Base-by-base conservation (phyloP, 2,113 vertebrate genomes). In the Macrotus californicus region DNA sequence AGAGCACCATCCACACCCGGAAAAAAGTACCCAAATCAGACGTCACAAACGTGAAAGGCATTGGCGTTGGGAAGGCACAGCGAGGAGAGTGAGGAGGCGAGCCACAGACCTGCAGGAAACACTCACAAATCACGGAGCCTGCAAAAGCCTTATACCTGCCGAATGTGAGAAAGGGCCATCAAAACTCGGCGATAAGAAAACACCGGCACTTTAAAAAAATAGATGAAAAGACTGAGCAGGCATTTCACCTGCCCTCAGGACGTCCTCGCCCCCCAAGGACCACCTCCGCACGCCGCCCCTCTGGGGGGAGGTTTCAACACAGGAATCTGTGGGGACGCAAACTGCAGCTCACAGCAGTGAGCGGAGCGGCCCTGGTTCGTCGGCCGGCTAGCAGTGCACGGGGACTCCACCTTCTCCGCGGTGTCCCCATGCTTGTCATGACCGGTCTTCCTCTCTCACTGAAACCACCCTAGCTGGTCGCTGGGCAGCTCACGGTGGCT, bases 331-430 rank as follows among this genome's bases (percentile, higher is more conserved):
- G 67, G 48, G 36, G 50, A 31, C 13, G 14, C 66, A 8, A 18
- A 10, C 61, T 2, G 31, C 26, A 41, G 36, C 2, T 11, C 26
- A 13, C 4, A 14, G 50, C 18, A 34, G 2, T 5, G 36, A 10
- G 36, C 31, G n/a, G 81, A 48, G n/a, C 73, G 0, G 10, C 13
- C 5, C 16, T 21, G 22, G 19, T 43, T 46, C 18, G 21, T 6
- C 41, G 1, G 24, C 75, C 80, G 8, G 2, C 56, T 18, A 4
- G 56, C 21, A 0, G 0, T 13, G 81, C 14, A 0, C 1, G 16
- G 19, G 12, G 12, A 7, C 66, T 31, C 59, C 24, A 5, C 3
- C 39, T 41, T 46, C 29, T 59, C 48, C 31, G 13, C 19, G 1
- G 22, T 73, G 41, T 56, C 48, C 26, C 36, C 8, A 11, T 13